These are phyloP conservation scores for Meles meles DNA, from an alignment of 2,113 vertebrate genomes.

Conservation along the genomic window DNA sequence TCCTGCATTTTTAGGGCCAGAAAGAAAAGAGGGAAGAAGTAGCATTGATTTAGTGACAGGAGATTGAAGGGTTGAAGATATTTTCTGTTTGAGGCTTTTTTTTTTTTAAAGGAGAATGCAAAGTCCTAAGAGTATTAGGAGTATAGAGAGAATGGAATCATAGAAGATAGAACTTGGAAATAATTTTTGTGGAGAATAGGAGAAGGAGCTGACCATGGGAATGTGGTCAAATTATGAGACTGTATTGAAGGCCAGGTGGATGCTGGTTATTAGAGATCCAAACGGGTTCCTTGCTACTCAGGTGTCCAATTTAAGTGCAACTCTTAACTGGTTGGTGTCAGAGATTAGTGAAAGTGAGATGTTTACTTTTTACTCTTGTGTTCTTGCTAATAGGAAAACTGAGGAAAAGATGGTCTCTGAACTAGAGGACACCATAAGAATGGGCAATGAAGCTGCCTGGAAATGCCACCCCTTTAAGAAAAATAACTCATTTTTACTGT, in stretches of 20 bases:
- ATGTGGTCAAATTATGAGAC: not conserved
- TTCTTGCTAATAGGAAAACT: not conserved
- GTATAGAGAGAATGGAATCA: not conserved
- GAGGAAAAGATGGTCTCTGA: not conserved
- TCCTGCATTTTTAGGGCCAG: not conserved
- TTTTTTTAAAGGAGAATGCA: not conserved
- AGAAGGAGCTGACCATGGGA: not conserved
- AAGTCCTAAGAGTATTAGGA: not conserved
- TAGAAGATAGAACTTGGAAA: not conserved
- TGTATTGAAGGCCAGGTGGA: not conserved
- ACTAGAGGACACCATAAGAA: not conserved
- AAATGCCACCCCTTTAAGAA: not conserved
- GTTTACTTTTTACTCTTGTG: not conserved
- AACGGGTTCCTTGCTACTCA: not conserved
- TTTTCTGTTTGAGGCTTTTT: not conserved
- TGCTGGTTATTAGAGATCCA: not conserved
- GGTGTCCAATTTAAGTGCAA: not conserved
- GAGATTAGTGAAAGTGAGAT: not conserved
- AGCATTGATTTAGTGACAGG: not conserved
- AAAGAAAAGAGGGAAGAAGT: not conserved
- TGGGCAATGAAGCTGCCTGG: not conserved
- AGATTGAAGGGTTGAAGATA: not conserved
- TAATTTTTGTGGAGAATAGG: not conserved
- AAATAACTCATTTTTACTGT: not conserved
- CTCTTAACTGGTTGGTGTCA: not conserved